Percentiles rank a stretch among this genome's conserved stretches.
Evolutionary conservation across 1,140 invertebrate genomes (phyloP).

Genomic region (Drosophila parabipectinata): DNA sequence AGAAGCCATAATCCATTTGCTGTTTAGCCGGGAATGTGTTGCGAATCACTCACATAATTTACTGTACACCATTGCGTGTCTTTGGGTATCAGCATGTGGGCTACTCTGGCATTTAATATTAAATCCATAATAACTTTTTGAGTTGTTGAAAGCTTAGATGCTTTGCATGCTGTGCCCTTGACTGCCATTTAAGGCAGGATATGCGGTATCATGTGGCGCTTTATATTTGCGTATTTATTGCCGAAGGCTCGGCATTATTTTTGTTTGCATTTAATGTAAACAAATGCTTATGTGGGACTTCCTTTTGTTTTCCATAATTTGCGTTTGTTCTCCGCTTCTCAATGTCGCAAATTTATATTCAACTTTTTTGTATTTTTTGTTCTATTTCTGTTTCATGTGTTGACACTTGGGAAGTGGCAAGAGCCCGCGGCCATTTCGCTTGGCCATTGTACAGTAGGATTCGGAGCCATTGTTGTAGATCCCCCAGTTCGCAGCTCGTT

Average conservation of each 20-base stretch:
- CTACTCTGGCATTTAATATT: slow-evolving; percentile 46
- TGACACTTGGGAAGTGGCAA: slow-evolving; percentile 49
- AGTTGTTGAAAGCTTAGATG: slow-evolving; percentile 75
- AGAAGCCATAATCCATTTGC: slow-evolving; percentile 27
- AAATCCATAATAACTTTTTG: slow-evolving; percentile 54
- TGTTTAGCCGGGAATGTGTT: slow-evolving; percentile 27
- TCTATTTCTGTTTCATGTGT: slow-evolving; percentile 41
- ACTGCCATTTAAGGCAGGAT: slow-evolving; percentile 17
- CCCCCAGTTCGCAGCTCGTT: slow-evolving; percentile 56
- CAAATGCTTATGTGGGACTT: slow-evolving; percentile 50
- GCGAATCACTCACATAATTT: slow-evolving; percentile 41
- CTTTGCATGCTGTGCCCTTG: slow-evolving; percentile 35
- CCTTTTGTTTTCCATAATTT: slow-evolving; percentile 60
- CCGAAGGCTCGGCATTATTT: slow-evolving; percentile 42
- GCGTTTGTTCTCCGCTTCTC: slow-evolving; percentile 41
- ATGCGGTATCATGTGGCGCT: slow-evolving; percentile 58
- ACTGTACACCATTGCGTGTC: slow-evolving; percentile 16
- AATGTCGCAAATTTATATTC: slow-evolving; percentile 41
- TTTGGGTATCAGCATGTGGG: slow-evolving; percentile 32
- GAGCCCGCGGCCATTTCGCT: slow-evolving; percentile 42
- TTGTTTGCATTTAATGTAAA: slow-evolving; percentile 36
- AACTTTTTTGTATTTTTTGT: slow-evolving; percentile 3
- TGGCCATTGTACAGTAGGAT: slow-evolving; percentile 37
- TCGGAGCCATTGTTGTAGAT: slow-evolving; percentile 30
- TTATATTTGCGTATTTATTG: slow-evolving; percentile 75